Evolutionary conservation across 2,113 vertebrate genomes (phyloP).

Genomic region (Scatophagus argus): DNA sequence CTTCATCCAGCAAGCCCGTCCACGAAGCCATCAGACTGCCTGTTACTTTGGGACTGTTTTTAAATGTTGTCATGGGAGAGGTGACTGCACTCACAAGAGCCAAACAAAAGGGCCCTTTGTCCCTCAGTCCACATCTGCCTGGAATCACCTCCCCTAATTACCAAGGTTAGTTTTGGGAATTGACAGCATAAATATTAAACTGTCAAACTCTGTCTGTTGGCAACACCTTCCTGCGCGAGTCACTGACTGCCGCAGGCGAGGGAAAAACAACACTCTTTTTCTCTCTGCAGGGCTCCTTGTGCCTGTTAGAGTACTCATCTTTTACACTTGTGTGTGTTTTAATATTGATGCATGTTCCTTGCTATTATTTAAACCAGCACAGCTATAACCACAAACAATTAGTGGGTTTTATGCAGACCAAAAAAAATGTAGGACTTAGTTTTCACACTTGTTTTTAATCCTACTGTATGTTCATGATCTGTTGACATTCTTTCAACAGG

Average conservation of each 20-base stretch:
- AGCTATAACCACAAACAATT: neutral
- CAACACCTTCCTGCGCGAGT: conserved; percentile 76
- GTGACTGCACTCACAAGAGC: conserved; percentile 56
- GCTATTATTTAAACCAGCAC: neutral
- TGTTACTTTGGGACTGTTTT: conserved; percentile 43
- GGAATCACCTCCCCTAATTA: conserved; percentile 78
- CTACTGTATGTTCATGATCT: neutral
- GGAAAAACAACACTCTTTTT: conserved; percentile 74
- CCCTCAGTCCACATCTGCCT: conserved; percentile 78
- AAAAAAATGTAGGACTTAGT: neutral
- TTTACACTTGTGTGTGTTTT: neutral
- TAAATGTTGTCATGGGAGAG: conserved; percentile 69
- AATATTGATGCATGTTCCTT: conserved; percentile 7
- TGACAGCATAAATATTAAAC: conserved; percentile 83
- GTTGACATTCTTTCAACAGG: neutral
- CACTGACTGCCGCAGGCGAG: conserved; percentile 60
- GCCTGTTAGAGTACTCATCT: conserved; percentile 15
- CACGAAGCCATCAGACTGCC: conserved; percentile 16
- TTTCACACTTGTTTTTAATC: neutral
- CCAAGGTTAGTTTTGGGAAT: conserved; percentile 74
- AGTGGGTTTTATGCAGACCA: neutral
- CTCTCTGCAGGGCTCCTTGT: conserved; percentile 26
- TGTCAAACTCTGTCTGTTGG: conserved; percentile 79
- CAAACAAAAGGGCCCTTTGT: conserved; percentile 82
- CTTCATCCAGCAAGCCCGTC: conserved; percentile 29